phyloP scores from a whole-genome alignment of 1,140 invertebrate species.

The Zaprionus kolodkinae region DNA sequence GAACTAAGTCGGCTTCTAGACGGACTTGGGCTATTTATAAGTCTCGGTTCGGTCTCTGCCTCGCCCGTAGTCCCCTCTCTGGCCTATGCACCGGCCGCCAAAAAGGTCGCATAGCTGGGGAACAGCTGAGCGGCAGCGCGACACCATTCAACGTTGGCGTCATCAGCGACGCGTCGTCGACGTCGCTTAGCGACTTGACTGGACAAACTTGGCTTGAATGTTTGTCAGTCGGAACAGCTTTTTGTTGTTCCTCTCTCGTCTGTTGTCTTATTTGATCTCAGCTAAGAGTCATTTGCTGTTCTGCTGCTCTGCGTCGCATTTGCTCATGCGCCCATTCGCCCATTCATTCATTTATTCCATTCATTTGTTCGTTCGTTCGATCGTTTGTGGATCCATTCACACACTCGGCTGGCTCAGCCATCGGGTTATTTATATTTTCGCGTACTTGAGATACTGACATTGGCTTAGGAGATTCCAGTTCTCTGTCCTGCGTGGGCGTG shows the following conservation, averaged over 20 bases:
- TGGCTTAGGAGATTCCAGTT: slow-evolving; percentile 35
- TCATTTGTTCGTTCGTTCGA: slow-evolving; percentile 39
- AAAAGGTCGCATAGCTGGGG: slow-evolving; percentile 47
- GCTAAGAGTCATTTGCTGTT: slow-evolving; percentile 65
- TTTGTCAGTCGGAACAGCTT: slow-evolving; percentile 67
- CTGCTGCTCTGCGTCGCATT: slow-evolving; percentile 32
- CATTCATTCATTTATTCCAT: slow-evolving; percentile 46
- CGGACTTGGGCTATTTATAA: slow-evolving; percentile 70
- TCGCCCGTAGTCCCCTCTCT: background rate
- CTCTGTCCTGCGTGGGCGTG: slow-evolving; percentile 53
- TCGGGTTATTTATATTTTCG: slow-evolving; percentile 50
- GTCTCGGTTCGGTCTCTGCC: slow-evolving; percentile 12
- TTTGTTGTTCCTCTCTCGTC: slow-evolving; percentile 25
- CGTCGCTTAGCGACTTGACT: slow-evolving; percentile 38
- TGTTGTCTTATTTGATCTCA: slow-evolving; percentile 53
- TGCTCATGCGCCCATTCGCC: slow-evolving; percentile 51
- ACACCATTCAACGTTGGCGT: slow-evolving; percentile 46
- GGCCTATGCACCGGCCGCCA: background rate
- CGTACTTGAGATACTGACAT: slow-evolving; percentile 65
- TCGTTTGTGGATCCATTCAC: slow-evolving; percentile 43
- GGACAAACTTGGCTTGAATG: slow-evolving; percentile 66
- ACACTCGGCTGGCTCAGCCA: background rate
- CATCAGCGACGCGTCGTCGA: slow-evolving; percentile 44
- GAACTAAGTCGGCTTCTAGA: slow-evolving; percentile 73
- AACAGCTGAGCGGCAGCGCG: slow-evolving; percentile 47